A percentile compares a stretch with the other conserved stretches of the same genome.
phyloP scores from a whole-genome alignment of 2,113 vertebrate species.

The Naja naja region DNA sequence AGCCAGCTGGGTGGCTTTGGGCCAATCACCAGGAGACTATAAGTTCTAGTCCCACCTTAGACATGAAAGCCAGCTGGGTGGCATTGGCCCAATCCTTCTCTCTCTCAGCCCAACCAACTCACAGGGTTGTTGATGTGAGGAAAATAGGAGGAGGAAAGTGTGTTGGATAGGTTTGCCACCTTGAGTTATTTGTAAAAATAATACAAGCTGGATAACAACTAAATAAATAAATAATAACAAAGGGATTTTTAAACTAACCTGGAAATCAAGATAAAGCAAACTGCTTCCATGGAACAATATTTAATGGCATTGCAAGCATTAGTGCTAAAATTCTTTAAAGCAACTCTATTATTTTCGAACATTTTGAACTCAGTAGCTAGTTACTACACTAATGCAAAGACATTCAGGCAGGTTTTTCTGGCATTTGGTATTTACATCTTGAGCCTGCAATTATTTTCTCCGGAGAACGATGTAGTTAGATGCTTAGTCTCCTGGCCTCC shows the following conservation, averaged over 20 bases:
- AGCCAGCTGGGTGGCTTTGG: too few species aligned
- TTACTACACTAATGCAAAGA: background rate
- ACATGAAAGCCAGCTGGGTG: too few species aligned
- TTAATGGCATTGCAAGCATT: constrained; percentile 20
- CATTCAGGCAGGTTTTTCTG: constrained; percentile 1
- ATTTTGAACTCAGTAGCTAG: background rate
- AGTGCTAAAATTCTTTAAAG: constrained; percentile 8
- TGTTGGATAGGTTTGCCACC: too few species aligned
- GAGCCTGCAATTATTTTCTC: constrained; percentile 1
- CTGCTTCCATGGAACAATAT: background rate
- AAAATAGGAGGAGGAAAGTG: too few species aligned
- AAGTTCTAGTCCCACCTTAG: background rate
- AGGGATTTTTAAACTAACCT: background rate
- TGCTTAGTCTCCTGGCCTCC: constrained; percentile 50
- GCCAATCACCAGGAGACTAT: too few species aligned
- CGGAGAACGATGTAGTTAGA: background rate
- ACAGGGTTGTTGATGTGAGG: too few species aligned
- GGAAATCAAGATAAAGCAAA: background rate
- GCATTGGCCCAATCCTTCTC: too few species aligned
- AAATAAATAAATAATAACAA: background rate
- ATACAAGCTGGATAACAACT: background rate
- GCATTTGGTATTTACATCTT: constrained; percentile 13
- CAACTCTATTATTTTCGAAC: background rate
- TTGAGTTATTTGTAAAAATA: too few species aligned
- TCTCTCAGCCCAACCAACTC: background rate